Percentiles rank a stretch among this genome's conserved stretches.
Conservation (phyloP, 2,888 invertebrate species). For the Sinhomidia bicolor region DNA sequence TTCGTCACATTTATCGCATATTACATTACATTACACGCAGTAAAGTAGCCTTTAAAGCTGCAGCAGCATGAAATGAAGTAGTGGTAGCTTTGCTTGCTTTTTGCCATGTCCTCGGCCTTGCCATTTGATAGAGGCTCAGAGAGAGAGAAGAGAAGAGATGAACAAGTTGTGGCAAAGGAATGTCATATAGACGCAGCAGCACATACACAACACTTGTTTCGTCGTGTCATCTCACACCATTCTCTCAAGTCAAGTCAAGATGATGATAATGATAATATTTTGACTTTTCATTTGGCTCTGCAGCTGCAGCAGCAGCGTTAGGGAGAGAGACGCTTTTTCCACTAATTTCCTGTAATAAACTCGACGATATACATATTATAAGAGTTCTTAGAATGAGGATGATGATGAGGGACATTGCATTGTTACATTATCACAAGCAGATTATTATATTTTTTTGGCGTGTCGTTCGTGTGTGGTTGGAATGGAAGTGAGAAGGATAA, state of each 20-base stretch:
- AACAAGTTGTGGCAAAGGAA: too few species aligned
- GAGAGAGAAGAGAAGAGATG: background rate
- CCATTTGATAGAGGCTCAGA: conserved; percentile 16
- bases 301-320: too few species aligned
- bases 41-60: background rate
- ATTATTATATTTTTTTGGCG: conserved; percentile 38
- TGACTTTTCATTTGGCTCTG: conserved; percentile 39
- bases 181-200: background rate
- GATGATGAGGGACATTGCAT: background rate
- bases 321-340: conserved; percentile 36
- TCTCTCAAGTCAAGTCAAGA: background rate
- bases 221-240: conserved; percentile 19
- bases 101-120: conserved; percentile 66
- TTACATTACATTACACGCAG: too few species aligned
- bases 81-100: conserved; percentile 37
- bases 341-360: conserved; percentile 59
- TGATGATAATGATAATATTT: background rate
- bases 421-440: background rate
- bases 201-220: background rate
- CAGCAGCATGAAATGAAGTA: background rate
- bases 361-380: background rate
- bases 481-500: background rate
- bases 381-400: background rate
- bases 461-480: conserved; percentile 10
- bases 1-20: too few species aligned